Conservation (phyloP, 2,797 vertebrate species). For the Catamblyrhynchus diadema region DNA sequence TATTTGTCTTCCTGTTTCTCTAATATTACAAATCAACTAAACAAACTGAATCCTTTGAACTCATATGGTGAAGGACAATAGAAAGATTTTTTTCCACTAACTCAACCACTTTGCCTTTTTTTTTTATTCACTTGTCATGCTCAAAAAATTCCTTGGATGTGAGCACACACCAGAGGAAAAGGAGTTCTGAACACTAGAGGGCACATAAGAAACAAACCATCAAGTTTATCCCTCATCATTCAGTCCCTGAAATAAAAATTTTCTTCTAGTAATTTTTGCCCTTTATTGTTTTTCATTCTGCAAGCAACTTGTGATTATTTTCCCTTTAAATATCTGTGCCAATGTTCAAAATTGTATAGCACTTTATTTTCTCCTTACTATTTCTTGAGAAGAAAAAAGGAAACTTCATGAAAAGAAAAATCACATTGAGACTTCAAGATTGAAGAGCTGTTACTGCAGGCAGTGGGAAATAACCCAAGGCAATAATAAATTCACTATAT, state of each 20-base stretch:
- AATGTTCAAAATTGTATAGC: neutral
- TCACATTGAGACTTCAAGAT: neutral
- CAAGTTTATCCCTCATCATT: neutral
- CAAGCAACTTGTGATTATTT: neutral
- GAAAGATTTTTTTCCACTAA: neutral
- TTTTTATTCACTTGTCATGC: neutral
- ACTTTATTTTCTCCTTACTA: neutral
- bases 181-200: neutral
- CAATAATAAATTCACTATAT: neutral
- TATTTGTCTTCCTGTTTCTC: neutral
- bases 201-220: slow-evolving; percentile 34
- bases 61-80: neutral
- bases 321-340: neutral
- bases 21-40: neutral
- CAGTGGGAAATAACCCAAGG: neutral
- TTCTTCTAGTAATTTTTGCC: neutral
- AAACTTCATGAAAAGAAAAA: neutral
- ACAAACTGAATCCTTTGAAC: neutral
- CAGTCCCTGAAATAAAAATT: neutral
- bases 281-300: neutral
- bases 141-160: neutral
- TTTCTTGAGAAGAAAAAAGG: neutral
- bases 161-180: neutral
- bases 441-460: neutral
- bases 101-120: neutral